Evolutionary conservation across 2,113 vertebrate species (phyloP).

Genomic region (Sula dactylatra): DNA sequence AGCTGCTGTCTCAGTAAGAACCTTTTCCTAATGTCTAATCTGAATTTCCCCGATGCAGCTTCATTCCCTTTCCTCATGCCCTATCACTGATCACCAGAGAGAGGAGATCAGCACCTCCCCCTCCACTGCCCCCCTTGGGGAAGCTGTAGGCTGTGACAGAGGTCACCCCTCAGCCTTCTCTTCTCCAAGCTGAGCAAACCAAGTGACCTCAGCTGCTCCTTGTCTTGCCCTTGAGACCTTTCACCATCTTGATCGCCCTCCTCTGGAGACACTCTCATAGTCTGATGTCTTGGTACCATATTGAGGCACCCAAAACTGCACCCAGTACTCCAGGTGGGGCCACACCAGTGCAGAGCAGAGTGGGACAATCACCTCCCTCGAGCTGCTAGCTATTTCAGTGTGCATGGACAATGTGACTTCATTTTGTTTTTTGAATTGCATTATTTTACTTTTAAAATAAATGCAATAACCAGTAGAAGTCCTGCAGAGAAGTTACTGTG

Average conservation of each 20-base stretch:
- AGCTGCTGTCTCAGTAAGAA: neutral
- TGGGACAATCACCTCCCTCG: neutral
- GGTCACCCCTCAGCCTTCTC: neutral
- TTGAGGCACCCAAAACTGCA: neutral
- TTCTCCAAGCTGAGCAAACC: neutral
- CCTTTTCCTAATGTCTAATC: neutral
- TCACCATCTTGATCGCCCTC: neutral
- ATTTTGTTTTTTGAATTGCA: neutral
- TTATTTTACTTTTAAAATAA: neutral
- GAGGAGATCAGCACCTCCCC: neutral
- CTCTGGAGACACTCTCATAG: too few species aligned
- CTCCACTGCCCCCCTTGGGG: too few species aligned
- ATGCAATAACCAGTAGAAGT: neutral
- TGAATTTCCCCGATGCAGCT: neutral
- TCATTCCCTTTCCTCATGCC: neutral
- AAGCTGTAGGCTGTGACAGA: neutral
- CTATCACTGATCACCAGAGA: neutral
- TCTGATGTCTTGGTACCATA: neutral
- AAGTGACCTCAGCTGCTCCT: neutral
- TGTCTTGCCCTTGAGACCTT: neutral
- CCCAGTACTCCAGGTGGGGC: neutral
- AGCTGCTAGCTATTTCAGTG: neutral
- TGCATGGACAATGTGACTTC: neutral
- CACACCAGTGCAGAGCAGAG: too few species aligned
- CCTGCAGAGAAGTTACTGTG: neutral